phyloP scores from a whole-genome alignment of 1,140 invertebrate genomes.

The Phocides pigmalion region DNA sequence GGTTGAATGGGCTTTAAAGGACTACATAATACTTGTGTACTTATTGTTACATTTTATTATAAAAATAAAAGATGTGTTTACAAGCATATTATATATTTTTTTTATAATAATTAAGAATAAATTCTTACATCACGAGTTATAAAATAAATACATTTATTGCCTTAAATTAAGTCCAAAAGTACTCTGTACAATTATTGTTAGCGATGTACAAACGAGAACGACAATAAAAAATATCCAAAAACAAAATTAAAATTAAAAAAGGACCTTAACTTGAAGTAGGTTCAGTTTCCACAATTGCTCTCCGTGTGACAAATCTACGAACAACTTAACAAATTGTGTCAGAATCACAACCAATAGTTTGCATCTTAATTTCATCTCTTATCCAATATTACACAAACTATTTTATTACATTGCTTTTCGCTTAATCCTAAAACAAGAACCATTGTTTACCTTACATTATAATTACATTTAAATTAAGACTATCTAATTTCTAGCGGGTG shows the following conservation, averaged over 20 bases:
- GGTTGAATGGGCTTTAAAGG: too few species aligned
- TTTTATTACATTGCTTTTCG: slow-evolving; percentile 82
- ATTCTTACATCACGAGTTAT: slow-evolving; percentile 84
- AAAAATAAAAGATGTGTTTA: slow-evolving; percentile 74
- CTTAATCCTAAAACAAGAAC: slow-evolving; percentile 82
- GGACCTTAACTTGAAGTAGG: slow-evolving; percentile 74
- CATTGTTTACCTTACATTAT: slow-evolving; percentile 80
- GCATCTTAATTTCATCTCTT: slow-evolving; percentile 82
- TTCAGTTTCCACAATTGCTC: slow-evolving; percentile 68
- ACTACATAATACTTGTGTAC: neutral
- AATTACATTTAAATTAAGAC: slow-evolving; percentile 82
- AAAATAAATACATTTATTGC: slow-evolving; percentile 84
- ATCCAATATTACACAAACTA: slow-evolving; percentile 82
- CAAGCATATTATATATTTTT: slow-evolving; percentile 83
- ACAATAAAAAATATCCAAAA: slow-evolving; percentile 78
- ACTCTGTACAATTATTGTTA: slow-evolving; percentile 83
- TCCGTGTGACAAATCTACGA: slow-evolving; percentile 71
- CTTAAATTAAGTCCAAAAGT: slow-evolving; percentile 83
- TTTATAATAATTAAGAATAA: slow-evolving; percentile 84
- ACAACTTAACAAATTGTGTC: slow-evolving; percentile 83
- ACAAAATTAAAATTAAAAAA: slow-evolving; percentile 67
- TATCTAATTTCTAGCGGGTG: slow-evolving; percentile 81
- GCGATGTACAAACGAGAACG: slow-evolving; percentile 82
- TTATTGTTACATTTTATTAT: slow-evolving; percentile 7
- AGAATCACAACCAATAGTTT: slow-evolving; percentile 84